Conservation (phyloP, 2,113 vertebrate genomes). For the Vombatus ursinus region DNA sequence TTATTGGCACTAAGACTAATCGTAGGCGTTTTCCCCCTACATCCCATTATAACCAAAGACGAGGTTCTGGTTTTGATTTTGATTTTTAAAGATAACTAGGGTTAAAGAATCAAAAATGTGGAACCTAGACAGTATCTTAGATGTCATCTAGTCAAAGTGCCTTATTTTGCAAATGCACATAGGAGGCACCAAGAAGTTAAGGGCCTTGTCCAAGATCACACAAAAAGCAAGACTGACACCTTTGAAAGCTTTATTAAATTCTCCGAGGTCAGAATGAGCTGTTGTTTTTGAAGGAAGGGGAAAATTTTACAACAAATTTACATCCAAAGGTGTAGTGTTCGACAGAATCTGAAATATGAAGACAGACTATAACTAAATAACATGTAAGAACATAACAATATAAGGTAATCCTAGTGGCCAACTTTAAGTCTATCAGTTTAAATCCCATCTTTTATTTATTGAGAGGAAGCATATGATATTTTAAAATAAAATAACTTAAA, state of each 20-base stretch:
- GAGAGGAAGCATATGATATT: neutral
- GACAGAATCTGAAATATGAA: neutral
- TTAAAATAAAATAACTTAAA: slow-evolving; percentile 19
- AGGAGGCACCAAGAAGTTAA: neutral
- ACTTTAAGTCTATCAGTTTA: slow-evolving; percentile 9
- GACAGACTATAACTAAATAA: slow-evolving; percentile 14
- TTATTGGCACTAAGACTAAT: neutral
- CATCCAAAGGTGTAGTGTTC: neutral
- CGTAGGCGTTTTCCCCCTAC: neutral
- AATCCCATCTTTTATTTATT: neutral
- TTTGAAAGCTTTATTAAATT: neutral
- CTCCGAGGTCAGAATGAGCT: neutral
- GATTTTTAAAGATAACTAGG: neutral
- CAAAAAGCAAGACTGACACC: neutral
- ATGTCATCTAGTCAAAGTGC: neutral
- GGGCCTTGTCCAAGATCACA: neutral
- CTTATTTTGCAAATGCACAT: neutral
- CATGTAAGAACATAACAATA: neutral
- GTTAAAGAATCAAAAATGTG: neutral
- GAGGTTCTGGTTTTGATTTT: neutral
- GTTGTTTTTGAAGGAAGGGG: neutral
- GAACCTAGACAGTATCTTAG: neutral
- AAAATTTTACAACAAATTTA: neutral
- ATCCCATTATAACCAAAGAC: neutral
- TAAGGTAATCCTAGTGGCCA: neutral